Evolutionary conservation across 2,113 vertebrate genomes (phyloP), one percentile per base, ranked within the genome.

Genomic region (Chunga burmeisteri): DNA sequence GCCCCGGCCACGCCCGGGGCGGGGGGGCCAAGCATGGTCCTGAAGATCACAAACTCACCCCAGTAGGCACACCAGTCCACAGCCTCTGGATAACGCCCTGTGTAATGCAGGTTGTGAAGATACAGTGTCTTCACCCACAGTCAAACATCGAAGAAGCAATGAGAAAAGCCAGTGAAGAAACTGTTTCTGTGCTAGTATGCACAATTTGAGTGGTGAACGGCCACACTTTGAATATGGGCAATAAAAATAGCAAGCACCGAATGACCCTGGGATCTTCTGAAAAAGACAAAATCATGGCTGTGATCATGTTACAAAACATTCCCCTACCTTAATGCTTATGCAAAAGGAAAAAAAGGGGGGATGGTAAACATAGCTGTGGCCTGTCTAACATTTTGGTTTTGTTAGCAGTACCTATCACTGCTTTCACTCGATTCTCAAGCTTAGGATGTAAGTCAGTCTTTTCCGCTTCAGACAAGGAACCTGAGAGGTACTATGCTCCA

Each of bases 21-120:
- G 8, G 13, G 7, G 3, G 3, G 4, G 21, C 7, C 2, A 11
- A 5, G 16, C 5, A 0, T 12, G 12, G 18, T 4, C 22, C 42
- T 12, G 21, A 18, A 1, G 22, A 1, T 13, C 17, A 2, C 26
- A 3, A 42, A 2, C 47, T 32, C 15, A 7, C 49, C 3, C 13
- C 3, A 1, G 58, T 3, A 5, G 0, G 36, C 30, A 6, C 30
- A 17, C 5, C 21, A 38, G 38, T 18, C 13, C 34, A 0, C 36
- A 20, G 18, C 42, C 42, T 26, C 61, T 1, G 50, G 44, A 30
- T 9, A 4, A 2, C 47, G 47, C 23, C 15, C 16, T 23, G 55
- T 4, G 3, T 4, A 4, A 7, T 0, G 26, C 34, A 10, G 58
- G 11, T 4, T 9, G 44, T 21, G n/a, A 22, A 55, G 27, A 17